phyloP scores from a whole-genome alignment of 2,797 vertebrate genomes.

The Novumbra hubbsi region DNA sequence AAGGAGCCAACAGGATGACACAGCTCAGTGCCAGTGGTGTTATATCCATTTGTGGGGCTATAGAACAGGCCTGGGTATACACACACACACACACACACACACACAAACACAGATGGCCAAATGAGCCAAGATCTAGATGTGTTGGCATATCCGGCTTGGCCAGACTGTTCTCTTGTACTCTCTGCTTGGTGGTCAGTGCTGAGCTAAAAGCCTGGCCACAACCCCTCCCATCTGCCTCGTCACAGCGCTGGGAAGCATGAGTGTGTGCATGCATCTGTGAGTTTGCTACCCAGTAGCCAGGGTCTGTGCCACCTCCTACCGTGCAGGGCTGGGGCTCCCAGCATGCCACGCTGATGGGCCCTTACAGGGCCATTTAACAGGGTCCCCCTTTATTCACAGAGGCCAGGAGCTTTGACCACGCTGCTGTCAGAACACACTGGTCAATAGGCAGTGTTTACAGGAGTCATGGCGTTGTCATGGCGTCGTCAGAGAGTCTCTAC shows the following conservation, averaged over 20 bases:
- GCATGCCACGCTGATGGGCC: slow-evolving; percentile 60
- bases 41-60: slow-evolving; percentile 50
- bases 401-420: slow-evolving; percentile 65
- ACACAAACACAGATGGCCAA: slow-evolving; percentile 4
- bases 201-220: background rate
- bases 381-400: slow-evolving; percentile 66
- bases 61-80: slow-evolving; percentile 35
- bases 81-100: slow-evolving; percentile 29
- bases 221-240: slow-evolving; percentile 23
- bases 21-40: slow-evolving; percentile 25
- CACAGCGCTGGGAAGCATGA: slow-evolving; percentile 8
- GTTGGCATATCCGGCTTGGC: slow-evolving; percentile 46
- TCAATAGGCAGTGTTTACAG: slow-evolving; percentile 61
- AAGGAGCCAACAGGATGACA: slow-evolving; percentile 17
- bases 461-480: slow-evolving; percentile 58
- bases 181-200: slow-evolving; percentile 3
- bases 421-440: slow-evolving; percentile 71
- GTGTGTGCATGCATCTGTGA: slow-evolving; percentile 16
- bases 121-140: slow-evolving; percentile 43
- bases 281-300: slow-evolving; percentile 12
- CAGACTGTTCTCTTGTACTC: slow-evolving; percentile 26
- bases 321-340: slow-evolving; percentile 56
- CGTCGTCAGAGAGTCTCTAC: slow-evolving; percentile 33
- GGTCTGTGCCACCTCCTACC: slow-evolving; percentile 44
- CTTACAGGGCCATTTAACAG: slow-evolving; percentile 72